Evolutionary conservation across 37 sponge, comb jelly and placozoan genomes (phyloP).

Genomic region (Chondrilla cf. caribensis): DNA sequence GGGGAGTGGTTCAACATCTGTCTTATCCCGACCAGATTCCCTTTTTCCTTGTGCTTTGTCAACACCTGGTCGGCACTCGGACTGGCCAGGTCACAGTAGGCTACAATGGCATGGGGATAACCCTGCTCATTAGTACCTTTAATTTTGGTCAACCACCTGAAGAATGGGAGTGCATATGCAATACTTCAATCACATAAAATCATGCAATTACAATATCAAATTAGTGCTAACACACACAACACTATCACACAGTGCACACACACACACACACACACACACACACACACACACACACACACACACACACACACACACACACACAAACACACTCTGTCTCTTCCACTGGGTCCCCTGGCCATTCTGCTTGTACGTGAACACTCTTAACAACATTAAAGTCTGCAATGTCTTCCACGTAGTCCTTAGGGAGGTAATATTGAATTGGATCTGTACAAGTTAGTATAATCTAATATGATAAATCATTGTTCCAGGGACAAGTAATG

Average conservation of each 20-base stretch:
- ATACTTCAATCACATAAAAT: neutral
- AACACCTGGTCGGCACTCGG: constrained; percentile 47
- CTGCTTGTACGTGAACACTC: constrained; percentile 71
- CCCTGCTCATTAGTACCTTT: constrained; percentile 23
- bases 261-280: constrained; percentile 17
- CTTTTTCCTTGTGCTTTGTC: constrained; percentile 49
- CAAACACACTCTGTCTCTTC: constrained; percentile 75
- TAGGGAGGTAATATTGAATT: constrained; percentile 46
- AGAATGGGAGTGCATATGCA: neutral
- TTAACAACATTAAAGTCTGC: constrained; percentile 64
- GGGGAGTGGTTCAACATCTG: constrained; percentile 73
- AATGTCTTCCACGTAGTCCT: constrained; percentile 46
- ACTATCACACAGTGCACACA: neutral
- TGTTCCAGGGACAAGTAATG: too few species aligned
- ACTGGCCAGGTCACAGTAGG: constrained; percentile 46
- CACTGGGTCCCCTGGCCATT: constrained; percentile 70
- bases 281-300: constrained; percentile 14
- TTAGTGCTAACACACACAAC: neutral
- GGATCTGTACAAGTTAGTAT: constrained; percentile 15
- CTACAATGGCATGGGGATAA: constrained; percentile 66
- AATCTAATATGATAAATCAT: too few species aligned
- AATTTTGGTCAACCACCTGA: constrained; percentile 1
- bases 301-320: constrained; percentile 4
- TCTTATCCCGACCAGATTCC: constrained; percentile 71
- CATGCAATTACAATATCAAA: neutral